Base-by-base conservation (phyloP, 2,888 invertebrate species). In the Mesopsocus fuscifrons region DNA sequence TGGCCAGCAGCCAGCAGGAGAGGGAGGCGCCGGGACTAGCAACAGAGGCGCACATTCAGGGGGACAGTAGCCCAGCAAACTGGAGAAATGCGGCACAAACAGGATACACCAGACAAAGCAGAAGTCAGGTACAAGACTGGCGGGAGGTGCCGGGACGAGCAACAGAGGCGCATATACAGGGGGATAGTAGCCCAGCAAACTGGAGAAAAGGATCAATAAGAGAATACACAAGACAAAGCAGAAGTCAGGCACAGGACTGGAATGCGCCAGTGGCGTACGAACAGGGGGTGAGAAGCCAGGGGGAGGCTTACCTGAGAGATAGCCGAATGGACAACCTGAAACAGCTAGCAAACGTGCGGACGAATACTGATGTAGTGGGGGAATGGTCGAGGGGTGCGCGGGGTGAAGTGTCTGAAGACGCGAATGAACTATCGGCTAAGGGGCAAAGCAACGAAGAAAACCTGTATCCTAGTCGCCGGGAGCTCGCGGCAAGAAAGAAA, bases 1-100 rank as follows among this genome's bases (percentile, higher is more conserved):
- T 26, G 8, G 26, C 26, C 6, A 26, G 26, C 6, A 26, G 8
- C 8, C 26, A 26, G 11, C 8, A 26, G 8, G 6, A 11, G 26
- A 6, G 26, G 8, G 26, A 26, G 26, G 6, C 26, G 6, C 6
- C 8, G 11, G 11, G 26, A 67, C 66, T 54, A 67, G 66, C 63
- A 66, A 67, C 8, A 11, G 26, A 9, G 11, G 26, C 8, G 8
- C 26, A 11, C 6, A 11, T 6, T 6, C 11, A 26, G 8, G 26
- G 26, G 26, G 26, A 26, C 6, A 11, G 6, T 11, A 26, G 26
- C 26, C 8, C 6, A 6, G 26, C 26, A 11, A 6, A 11, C 6
- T n/a, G n/a, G n/a, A n/a, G n/a, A n/a, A n/a, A n/a, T n/a, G n/a
- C n/a, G n/a, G n/a, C n/a, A n/a, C n/a, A n/a, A n/a, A n/a, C n/a